These are phyloP conservation scores for Anolis apletophallus DNA, from an alignment of 2,797 vertebrate genomes.

Conservation along the genomic window DNA sequence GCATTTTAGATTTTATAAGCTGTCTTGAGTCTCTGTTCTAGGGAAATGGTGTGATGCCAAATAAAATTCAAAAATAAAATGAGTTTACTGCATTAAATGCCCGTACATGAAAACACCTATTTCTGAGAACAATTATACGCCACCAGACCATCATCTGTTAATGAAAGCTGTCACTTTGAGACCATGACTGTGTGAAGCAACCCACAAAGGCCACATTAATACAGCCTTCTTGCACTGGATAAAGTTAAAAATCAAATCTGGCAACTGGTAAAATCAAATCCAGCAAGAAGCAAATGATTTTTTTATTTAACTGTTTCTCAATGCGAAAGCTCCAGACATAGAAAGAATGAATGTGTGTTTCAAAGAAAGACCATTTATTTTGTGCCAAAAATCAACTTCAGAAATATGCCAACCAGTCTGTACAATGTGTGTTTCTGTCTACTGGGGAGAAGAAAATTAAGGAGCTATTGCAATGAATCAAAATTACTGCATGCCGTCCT, in stretches of 20 bases:
- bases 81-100: background rate
- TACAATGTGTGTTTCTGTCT: conserved; percentile 4
- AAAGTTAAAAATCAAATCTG: background rate
- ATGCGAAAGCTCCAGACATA: background rate
- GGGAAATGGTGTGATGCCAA: too few species aligned
- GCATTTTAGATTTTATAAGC: too few species aligned
- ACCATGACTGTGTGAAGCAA: background rate
- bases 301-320: background rate
- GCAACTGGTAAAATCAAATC: background rate
- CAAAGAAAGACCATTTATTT: conserved; percentile 20
- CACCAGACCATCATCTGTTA: background rate
- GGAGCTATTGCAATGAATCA: background rate
- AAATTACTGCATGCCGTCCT: background rate
- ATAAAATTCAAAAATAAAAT: too few species aligned
- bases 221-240: background rate
- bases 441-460: background rate
- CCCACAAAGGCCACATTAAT: background rate
- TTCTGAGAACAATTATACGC: background rate
- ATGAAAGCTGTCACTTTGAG: too few species aligned
- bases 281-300: background rate
- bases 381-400: conserved; percentile 13
- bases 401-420: conserved; percentile 9
- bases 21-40: too few species aligned
- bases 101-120: background rate
- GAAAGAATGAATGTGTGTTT: background rate